Conservation (phyloP, 2,888 invertebrate genomes). For the Ormia ochracea region DNA sequence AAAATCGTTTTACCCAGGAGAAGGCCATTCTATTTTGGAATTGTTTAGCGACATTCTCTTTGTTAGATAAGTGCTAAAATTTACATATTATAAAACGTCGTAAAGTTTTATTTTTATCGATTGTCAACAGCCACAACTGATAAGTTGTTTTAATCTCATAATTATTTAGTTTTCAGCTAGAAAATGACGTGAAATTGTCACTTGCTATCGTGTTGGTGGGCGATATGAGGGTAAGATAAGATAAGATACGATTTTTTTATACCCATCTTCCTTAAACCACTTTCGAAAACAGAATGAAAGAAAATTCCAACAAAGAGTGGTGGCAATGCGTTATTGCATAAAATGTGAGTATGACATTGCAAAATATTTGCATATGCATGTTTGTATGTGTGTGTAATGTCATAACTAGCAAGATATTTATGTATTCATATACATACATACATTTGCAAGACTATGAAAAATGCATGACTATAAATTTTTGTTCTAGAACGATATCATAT, state of each 20-base stretch:
- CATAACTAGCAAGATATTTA: conserved; percentile 28
- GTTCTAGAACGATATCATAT: conserved; percentile 51
- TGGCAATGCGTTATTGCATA: conserved; percentile 28
- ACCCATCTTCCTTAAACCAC: too few relatives aligned
- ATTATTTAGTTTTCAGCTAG: too few relatives aligned
- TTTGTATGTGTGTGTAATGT: not conserved
- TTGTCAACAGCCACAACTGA: too few relatives aligned
- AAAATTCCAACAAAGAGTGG: not conserved
- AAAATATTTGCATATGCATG: not conserved
- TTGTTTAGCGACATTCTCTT: too few relatives aligned
- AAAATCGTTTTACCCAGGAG: too few relatives aligned
- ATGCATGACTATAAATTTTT: conserved; percentile 34
- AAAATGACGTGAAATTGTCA: not conserved
- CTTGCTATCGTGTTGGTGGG: not conserved
- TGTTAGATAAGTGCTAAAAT: too few relatives aligned
- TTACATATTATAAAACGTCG: too few relatives aligned
- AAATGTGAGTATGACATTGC: conserved; percentile 8
- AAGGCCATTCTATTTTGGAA: too few relatives aligned
- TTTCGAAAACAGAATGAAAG: not conserved
- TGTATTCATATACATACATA: not conserved
- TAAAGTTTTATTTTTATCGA: too few relatives aligned
- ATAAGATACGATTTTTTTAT: too few relatives aligned
- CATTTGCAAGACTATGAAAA: not conserved
- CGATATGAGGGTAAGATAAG: too few relatives aligned
- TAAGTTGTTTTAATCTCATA: too few relatives aligned